A percentile compares a stretch with the other conserved stretches of the same genome.
phyloP scores from a whole-genome alignment of 2,888 invertebrate species.

The Plebejus argus region DNA sequence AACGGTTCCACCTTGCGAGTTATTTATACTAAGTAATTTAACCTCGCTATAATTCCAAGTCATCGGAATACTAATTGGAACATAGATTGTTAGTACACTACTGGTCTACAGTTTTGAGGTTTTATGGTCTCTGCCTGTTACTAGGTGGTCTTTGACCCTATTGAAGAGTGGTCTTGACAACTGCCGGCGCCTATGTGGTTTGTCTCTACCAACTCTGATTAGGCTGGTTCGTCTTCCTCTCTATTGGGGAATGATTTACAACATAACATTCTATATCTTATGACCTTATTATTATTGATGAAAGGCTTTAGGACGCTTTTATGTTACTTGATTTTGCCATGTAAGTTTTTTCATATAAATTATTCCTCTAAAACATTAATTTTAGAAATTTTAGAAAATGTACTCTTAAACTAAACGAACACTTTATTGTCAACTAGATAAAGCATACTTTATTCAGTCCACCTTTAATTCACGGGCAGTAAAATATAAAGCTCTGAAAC shows the following conservation, averaged over 20 bases:
- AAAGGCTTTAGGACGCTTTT: too few relatives aligned
- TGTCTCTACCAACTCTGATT: not conserved
- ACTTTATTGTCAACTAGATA: not conserved
- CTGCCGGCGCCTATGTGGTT: not conserved
- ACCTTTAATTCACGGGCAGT: not conserved
- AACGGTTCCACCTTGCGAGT: conserved; percentile 25
- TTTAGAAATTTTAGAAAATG: too few relatives aligned
- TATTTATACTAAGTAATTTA: conserved; percentile 17
- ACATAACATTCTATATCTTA: too few relatives aligned
- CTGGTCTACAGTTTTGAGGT: not conserved
- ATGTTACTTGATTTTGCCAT: too few relatives aligned
- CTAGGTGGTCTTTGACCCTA: not conserved
- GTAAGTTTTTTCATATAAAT: too few relatives aligned
- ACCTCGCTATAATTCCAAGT: conserved; percentile 27
- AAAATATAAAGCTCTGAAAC: conserved; percentile 3
- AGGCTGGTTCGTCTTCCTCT: not conserved
- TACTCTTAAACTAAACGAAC: too few relatives aligned
- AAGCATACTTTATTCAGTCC: not conserved
- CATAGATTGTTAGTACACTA: not conserved
- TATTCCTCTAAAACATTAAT: too few relatives aligned
- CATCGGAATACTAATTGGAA: conserved; percentile 24
- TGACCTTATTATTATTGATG: not conserved
- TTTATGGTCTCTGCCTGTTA: not conserved
- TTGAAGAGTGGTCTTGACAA: not conserved
- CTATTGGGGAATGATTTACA: not conserved